Evolutionary conservation across 2,797 vertebrate genomes (phyloP).

Genomic region (Sebastes jordani): DNA sequence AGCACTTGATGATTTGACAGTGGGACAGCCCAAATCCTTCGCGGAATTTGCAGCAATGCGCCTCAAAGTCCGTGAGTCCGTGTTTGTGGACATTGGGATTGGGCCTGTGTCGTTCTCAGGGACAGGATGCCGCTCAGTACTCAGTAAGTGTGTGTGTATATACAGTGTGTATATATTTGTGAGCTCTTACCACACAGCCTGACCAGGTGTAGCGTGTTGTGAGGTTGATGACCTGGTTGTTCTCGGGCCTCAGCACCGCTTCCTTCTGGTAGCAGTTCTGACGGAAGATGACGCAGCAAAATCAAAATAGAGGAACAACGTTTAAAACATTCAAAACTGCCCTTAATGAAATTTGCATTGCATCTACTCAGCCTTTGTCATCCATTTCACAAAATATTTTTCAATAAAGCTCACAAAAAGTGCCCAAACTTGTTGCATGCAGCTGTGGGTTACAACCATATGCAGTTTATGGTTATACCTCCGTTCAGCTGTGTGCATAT

Average conservation of each 20-base stretch:
- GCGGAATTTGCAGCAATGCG: background rate
- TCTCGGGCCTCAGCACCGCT: slow-evolving; percentile 90
- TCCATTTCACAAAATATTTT: background rate
- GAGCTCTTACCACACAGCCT: slow-evolving; percentile 88
- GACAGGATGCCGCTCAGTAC: background rate
- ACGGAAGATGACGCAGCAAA: background rate
- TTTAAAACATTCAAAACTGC: background rate
- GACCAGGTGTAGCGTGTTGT: slow-evolving; percentile 95
- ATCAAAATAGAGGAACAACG: background rate
- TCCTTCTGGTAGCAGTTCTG: slow-evolving; percentile 94
- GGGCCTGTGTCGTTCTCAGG: background rate
- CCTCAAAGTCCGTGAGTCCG: background rate
- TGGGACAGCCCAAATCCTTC: background rate
- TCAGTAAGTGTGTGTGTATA: background rate
- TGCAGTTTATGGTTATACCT: background rate
- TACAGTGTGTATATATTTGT: background rate
- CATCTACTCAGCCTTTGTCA: background rate
- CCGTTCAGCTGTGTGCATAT: background rate
- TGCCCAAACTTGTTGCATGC: slow-evolving; percentile 3
- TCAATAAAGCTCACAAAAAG: background rate
- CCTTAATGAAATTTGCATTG: background rate
- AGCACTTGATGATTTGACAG: background rate
- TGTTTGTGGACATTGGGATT: background rate
- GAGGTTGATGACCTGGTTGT: slow-evolving; percentile 96
- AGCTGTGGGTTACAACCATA: background rate